These are phyloP conservation scores for Bucorvus abyssinicus DNA, from an alignment of 2,797 vertebrate genomes.

Conservation along the genomic window DNA sequence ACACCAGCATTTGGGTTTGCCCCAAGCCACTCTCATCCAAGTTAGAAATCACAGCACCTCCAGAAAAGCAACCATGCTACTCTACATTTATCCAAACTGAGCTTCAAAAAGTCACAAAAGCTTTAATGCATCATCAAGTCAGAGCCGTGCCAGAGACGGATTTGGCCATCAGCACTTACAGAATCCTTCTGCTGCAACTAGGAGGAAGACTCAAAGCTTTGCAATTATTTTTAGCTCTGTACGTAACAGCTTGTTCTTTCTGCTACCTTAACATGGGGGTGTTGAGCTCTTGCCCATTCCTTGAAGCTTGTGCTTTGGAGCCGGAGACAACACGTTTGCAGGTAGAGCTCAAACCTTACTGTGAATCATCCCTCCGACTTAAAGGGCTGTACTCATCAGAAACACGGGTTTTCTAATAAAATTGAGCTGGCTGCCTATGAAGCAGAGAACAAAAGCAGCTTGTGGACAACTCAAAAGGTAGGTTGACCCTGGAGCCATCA, in stretches of 20 bases:
- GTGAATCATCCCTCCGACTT: background rate
- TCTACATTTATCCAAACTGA: background rate
- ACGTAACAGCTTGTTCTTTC: conserved; percentile 14
- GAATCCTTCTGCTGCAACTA: background rate
- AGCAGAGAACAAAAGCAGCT: background rate
- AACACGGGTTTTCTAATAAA: background rate
- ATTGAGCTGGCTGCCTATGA: background rate
- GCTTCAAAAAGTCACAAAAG: conserved; percentile 20
- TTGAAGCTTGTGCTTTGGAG: background rate
- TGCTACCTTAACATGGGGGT: background rate
- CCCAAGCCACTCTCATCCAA: background rate
- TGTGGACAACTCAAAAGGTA: background rate
- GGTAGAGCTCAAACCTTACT: background rate
- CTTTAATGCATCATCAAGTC: background rate
- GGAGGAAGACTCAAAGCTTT: background rate
- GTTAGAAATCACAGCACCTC: background rate
- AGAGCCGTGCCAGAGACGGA: background rate
- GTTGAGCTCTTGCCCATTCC: background rate
- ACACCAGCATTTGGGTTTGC: background rate
- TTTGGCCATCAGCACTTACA: background rate
- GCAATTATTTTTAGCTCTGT: conserved; percentile 43
- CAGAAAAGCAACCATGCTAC: background rate
- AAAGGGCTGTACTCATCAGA: background rate
- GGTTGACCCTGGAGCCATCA: background rate
- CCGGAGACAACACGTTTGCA: background rate